phyloP scores from a whole-genome alignment of 2,113 vertebrate species.

The Vidua chalybeata region DNA sequence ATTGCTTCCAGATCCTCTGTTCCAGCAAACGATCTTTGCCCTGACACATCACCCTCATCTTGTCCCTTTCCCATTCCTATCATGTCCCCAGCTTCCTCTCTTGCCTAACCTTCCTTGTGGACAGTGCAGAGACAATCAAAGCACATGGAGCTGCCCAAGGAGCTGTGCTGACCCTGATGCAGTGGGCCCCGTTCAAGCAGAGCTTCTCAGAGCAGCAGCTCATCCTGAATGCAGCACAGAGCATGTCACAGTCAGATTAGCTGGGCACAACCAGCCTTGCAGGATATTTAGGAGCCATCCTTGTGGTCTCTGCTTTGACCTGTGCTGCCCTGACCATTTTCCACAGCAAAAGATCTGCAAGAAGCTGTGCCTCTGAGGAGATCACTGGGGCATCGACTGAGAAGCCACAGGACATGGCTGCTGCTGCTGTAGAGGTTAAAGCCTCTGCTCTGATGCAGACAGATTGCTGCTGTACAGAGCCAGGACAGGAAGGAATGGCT shows the following conservation, averaged over 20 bases:
- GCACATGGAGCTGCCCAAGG: background rate
- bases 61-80: background rate
- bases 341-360: background rate
- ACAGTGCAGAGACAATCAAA: background rate
- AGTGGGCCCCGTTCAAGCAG: accelerated
- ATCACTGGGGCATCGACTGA: background rate
- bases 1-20: background rate
- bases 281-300: background rate
- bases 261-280: background rate
- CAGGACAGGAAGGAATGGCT: background rate
- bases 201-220: background rate
- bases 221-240: background rate
- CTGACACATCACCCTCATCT: background rate
- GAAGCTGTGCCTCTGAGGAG: background rate
- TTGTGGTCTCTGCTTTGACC: background rate
- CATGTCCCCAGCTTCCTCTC: background rate
- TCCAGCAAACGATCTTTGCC: background rate
- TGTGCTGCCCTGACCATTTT: background rate
- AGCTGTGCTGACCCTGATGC: background rate
- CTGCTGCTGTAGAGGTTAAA: background rate
- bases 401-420: background rate
- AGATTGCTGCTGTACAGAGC: background rate
- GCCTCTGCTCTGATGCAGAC: background rate
- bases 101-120: background rate
- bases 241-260: background rate